Percentiles rank a stretch among this genome's conserved stretches.
Evolutionary conservation across 2,888 invertebrate genomes (phyloP).

Genomic region (Adineta ricciae): DNA sequence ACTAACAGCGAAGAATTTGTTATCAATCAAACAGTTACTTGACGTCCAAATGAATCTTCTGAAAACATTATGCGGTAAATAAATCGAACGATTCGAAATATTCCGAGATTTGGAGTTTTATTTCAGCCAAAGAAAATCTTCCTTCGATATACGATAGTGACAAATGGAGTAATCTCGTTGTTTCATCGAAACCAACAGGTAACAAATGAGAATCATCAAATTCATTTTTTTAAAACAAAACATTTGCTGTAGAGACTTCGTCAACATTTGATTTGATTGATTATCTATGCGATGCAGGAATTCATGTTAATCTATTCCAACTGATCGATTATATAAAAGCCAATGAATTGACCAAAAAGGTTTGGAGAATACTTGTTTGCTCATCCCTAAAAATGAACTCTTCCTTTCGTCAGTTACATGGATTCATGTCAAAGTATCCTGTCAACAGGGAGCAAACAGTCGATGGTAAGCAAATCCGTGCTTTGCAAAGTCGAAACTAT

Average conservation of each 20-base stretch:
- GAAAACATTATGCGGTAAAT: constrained; percentile 41
- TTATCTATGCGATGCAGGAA: constrained; percentile 13
- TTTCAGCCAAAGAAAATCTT: background rate
- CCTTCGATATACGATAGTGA: constrained; percentile 6
- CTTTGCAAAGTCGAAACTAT: background rate
- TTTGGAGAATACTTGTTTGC: background rate
- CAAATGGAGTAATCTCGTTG: background rate
- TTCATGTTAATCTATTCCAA: constrained; percentile 9
- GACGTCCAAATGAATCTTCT: constrained; percentile 59
- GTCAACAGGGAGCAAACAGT: background rate
- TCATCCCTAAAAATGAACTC: background rate
- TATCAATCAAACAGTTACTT: constrained; percentile 69
- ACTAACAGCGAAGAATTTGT: constrained; percentile 67
- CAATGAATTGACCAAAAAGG: constrained; percentile 7
- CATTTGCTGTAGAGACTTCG: background rate
- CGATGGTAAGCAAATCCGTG: background rate
- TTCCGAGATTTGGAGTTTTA: too few species aligned
- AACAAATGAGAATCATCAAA: background rate
- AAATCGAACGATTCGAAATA: too few species aligned
- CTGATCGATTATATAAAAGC: background rate
- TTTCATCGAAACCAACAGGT: background rate
- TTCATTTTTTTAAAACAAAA: background rate
- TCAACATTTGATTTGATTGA: background rate
- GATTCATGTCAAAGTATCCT: constrained; percentile 14
- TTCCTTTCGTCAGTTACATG: background rate